These are phyloP conservation scores for Zalophus californianus DNA, from an alignment of 2,797 vertebrate species.

Conservation along the genomic window DNA sequence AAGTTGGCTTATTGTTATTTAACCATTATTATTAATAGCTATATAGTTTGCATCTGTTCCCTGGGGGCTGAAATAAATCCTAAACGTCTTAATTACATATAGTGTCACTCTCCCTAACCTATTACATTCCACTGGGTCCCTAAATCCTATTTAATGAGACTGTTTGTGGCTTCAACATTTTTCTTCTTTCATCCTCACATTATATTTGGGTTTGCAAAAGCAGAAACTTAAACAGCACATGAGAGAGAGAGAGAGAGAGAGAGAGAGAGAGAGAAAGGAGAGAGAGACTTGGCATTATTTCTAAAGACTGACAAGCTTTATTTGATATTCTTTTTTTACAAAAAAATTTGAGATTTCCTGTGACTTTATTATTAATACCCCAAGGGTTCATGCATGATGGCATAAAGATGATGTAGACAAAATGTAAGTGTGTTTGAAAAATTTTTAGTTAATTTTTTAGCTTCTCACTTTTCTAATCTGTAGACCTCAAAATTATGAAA, in stretches of 20 bases:
- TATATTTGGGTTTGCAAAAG: slow-evolving; percentile 60
- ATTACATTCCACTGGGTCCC: slow-evolving; percentile 47
- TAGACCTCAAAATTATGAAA: slow-evolving; percentile 48
- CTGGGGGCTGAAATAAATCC: slow-evolving; percentile 52
- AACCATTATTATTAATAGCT: slow-evolving; percentile 52
- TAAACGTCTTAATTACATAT: slow-evolving; percentile 73
- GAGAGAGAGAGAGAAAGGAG: not conserved
- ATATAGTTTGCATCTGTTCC: slow-evolving; percentile 53
- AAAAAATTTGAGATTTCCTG: slow-evolving; percentile 64
- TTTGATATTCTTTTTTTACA: slow-evolving; percentile 62
- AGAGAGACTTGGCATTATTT: slow-evolving; percentile 63
- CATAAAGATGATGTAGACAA: slow-evolving; percentile 52
- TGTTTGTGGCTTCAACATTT: slow-evolving; percentile 47
- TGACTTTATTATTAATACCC: slow-evolving; percentile 66
- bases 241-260: not conserved
- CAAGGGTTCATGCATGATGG: slow-evolving; percentile 38
- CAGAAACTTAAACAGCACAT: slow-evolving; percentile 24
- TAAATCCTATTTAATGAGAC: slow-evolving; percentile 63
- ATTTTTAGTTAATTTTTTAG: slow-evolving; percentile 5
- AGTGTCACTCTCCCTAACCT: slow-evolving; percentile 64
- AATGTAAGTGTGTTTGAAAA: slow-evolving; percentile 52
- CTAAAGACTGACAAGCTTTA: slow-evolving; percentile 61
- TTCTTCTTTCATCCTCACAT: slow-evolving; percentile 63
- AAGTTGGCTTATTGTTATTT: slow-evolving; percentile 59
- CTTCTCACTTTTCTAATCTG: slow-evolving; percentile 52